These are phyloP conservation scores for Sclerodermus sp. DNA, from an alignment of 2,888 invertebrate species.

Conservation along the genomic window DNA sequence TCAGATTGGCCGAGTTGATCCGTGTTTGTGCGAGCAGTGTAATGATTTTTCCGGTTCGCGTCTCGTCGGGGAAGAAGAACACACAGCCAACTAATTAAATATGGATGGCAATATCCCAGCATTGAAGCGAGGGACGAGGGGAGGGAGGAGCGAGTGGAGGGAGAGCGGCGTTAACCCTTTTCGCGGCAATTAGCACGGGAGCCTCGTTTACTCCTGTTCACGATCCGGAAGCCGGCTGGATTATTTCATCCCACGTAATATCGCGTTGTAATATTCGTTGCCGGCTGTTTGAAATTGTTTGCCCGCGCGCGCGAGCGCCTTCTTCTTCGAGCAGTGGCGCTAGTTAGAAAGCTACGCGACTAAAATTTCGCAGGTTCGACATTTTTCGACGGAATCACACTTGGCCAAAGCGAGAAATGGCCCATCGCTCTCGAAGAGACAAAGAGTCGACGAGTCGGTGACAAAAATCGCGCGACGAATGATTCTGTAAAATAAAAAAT, in stretches of 20 bases:
- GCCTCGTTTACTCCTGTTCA: slow-evolving; percentile 49
- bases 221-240: slow-evolving; percentile 43
- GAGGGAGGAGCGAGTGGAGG: slow-evolving; percentile 6
- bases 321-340: slow-evolving; percentile 14
- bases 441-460: no score
- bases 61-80: slow-evolving; percentile 21
- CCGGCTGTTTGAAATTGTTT: slow-evolving; percentile 53
- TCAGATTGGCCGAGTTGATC: no score
- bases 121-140: neutral
- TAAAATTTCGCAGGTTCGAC: no score
- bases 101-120: slow-evolving; percentile 48
- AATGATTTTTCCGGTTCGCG: slow-evolving; percentile 18
- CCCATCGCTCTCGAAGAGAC: no score
- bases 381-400: no score
- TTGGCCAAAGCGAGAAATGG: no score
- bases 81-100: slow-evolving; percentile 46
- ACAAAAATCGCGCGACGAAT: no score
- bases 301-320: slow-evolving; percentile 33
- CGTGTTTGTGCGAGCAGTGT: slow-evolving; percentile 3
- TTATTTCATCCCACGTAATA: slow-evolving; percentile 54
- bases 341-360: no score
- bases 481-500: no score
- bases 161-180: slow-evolving; percentile 49
- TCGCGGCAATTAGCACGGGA: slow-evolving; percentile 51
- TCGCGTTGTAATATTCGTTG: slow-evolving; percentile 53